Base-by-base conservation (phyloP, 2,113 vertebrate genomes). In the Melanerpes formicivorus region DNA sequence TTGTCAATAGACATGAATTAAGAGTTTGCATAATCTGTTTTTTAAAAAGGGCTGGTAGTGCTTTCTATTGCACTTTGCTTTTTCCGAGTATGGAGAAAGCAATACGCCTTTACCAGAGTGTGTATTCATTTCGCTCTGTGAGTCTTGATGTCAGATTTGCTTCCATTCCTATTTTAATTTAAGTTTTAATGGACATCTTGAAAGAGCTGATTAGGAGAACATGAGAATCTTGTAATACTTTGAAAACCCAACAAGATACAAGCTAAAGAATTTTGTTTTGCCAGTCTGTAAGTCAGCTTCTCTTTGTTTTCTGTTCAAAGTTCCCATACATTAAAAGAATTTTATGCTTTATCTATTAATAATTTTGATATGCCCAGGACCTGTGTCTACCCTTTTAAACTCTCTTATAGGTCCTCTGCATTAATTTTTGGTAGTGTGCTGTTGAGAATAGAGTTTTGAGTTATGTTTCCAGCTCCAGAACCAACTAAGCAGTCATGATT, bases 111-210 rank as follows among this genome's bases (percentile, higher is more conserved):
- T 71, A 81, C 84, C 10, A 73, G 58, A 72, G 32, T 67, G 72
- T 44, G 22, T 67, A 84, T 72, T 71, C 2, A 65, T 77, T 48
- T 77, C 50, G 13, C 10, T 37, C 48, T 74, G 4, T 67, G 44
- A 90, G n/a, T 67, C 87, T 86, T 87, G 48, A 80, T 90, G 55
- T 26, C 30, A 87, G 21, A 80, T 79, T 78, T 88, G 5, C 30
- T 92, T 92, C 71, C 32, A 56, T 80, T 90, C 25, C 32, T 77
- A 60, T 77, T 92, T 90, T 79, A 81, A 75, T 93, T 84, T 93
- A 56, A 40, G 66, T 87, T 73, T 87, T 76, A 88, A 67, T 64
- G 34, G 34, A 66, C 5, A 48, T 19, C 23, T 84, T 22, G 64
- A 74, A 93, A 79, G n/a, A 30, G 2, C 15, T 72, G 25, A 2